Conservation (phyloP, 2,113 vertebrate species). For the Vombatus ursinus region DNA sequence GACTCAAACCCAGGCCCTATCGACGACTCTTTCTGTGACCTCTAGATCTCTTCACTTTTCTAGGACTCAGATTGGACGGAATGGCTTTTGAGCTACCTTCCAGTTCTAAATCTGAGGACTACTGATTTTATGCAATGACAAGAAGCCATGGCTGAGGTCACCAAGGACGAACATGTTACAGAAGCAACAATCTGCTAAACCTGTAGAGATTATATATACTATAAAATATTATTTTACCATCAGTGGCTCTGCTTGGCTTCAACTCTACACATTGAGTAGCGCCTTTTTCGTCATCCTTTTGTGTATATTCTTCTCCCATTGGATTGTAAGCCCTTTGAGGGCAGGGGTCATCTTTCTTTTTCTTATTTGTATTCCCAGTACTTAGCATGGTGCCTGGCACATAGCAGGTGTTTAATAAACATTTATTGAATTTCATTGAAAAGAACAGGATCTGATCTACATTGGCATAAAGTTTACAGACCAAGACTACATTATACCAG, state of each 20-base stretch:
- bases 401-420: background rate
- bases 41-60: background rate
- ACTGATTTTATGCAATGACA: background rate
- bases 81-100: background rate
- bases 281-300: background rate
- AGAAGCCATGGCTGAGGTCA: background rate
- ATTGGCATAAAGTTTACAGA: background rate
- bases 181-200: too few species aligned
- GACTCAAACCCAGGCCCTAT: background rate
- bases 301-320: background rate
- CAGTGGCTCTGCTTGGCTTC: too few species aligned
- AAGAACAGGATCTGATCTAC: background rate
- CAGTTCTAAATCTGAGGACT: background rate
- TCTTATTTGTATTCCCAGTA: background rate
- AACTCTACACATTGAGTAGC: too few species aligned
- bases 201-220: too few species aligned
- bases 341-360: background rate
- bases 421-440: background rate
- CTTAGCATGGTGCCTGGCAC: background rate
- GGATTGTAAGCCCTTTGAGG: background rate
- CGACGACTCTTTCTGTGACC: background rate
- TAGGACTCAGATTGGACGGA: background rate
- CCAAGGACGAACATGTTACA: too few species aligned
- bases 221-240: too few species aligned
- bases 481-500: background rate